Conservation (phyloP, 2,888 invertebrate species). For the Caenorhabditis sulstoni region DNA sequence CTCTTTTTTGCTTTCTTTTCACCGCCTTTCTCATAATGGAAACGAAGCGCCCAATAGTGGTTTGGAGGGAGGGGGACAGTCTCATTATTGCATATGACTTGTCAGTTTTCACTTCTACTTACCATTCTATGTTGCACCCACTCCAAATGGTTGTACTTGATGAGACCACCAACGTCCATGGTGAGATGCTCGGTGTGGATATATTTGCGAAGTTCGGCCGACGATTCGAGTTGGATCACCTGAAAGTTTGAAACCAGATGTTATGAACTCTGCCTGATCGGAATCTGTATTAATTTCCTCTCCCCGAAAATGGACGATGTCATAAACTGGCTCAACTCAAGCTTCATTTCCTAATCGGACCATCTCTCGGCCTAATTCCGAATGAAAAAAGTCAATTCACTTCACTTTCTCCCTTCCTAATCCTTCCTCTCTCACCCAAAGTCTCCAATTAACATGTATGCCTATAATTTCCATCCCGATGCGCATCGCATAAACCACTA, state of each 20-base stretch:
- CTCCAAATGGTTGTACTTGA: conserved; percentile 93
- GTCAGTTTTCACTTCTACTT: conserved; percentile 73
- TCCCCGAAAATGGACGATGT: neutral
- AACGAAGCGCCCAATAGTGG: neutral
- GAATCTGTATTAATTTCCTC: conserved; percentile 5
- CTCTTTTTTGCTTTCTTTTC: conserved; percentile 22
- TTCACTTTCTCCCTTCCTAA: neutral
- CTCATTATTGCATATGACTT: too few relatives aligned
- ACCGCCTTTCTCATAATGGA: conserved; percentile 41
- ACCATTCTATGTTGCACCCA: conserved; percentile 98
- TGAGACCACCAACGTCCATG: conserved; percentile 90
- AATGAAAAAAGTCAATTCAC: neutral
- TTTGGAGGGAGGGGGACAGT: neutral
- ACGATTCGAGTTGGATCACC: conserved; percentile 88
- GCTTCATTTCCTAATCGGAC: conserved; percentile 5
- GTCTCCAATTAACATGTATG: conserved; percentile 36
- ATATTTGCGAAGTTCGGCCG: conserved; percentile 90
- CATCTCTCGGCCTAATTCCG: conserved; percentile 17
- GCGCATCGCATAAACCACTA: conserved; percentile 34
- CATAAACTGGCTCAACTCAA: neutral
- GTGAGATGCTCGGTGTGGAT: conserved; percentile 88
- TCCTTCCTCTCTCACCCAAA: neutral
- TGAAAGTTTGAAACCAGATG: conserved; percentile 77
- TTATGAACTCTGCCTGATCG: neutral
- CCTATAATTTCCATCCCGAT: conserved; percentile 43